Evolutionary conservation across 2,797 vertebrate species (phyloP).

Genomic region (Pantherophis vulpinus): DNA sequence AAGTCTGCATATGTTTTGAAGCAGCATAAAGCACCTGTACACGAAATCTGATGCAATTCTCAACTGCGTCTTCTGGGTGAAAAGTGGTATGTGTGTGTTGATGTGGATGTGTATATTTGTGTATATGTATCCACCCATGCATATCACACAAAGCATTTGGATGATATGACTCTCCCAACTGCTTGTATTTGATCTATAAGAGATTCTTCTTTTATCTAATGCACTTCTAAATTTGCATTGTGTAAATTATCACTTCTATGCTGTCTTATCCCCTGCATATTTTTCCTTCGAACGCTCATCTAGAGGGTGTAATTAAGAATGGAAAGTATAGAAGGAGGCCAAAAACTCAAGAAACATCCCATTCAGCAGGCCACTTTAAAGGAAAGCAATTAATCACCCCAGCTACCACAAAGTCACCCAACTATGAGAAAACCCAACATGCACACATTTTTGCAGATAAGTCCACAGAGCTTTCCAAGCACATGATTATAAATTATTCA

Average conservation of each 20-base stretch:
- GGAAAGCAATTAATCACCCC: neutral
- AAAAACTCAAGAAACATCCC: neutral
- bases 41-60: neutral
- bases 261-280: neutral
- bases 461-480: neutral
- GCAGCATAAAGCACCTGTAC: neutral
- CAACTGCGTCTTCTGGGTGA: neutral
- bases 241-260: neutral
- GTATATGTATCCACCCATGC: neutral
- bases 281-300: neutral
- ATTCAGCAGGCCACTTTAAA: neutral
- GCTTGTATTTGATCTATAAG: neutral
- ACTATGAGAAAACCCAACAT: neutral
- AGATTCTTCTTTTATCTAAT: neutral
- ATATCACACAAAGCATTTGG: neutral
- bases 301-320: neutral
- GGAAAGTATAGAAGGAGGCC: neutral
- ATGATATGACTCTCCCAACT: neutral
- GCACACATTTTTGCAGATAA: neutral
- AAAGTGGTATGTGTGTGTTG: neutral
- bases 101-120: neutral
- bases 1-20: neutral
- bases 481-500: neutral
- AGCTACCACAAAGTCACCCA: slow-evolving; percentile 1
- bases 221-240: neutral